Percentiles rank a stretch among this genome's conserved stretches.
phyloP scores from a whole-genome alignment of 2,888 invertebrate genomes.

The Acronicta leporina region DNA sequence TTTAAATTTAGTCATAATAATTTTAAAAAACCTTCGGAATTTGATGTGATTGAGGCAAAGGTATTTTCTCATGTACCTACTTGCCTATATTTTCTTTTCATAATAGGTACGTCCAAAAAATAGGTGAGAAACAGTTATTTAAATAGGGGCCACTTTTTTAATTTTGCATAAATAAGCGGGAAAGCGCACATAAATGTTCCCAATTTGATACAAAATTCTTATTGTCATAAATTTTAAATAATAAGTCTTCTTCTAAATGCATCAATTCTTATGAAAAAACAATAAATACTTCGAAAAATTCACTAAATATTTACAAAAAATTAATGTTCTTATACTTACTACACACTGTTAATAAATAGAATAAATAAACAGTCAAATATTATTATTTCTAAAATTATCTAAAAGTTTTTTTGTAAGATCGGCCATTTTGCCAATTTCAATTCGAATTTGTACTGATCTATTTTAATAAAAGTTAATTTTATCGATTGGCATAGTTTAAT shows the following conservation, averaged over 20 bases:
- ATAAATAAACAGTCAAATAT: slow-evolving; percentile 80
- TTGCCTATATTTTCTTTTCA: too few species aligned
- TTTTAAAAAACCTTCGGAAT: too few species aligned
- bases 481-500: slow-evolving; percentile 36
- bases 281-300: slow-evolving; percentile 67
- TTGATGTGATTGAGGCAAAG: too few species aligned
- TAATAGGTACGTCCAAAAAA: too few species aligned
- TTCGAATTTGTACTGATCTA: slow-evolving; percentile 62
- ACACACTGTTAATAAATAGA: slow-evolving; percentile 78
- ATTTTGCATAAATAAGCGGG: slow-evolving; percentile 31
- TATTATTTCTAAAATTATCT: slow-evolving; percentile 61
- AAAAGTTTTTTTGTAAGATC: slow-evolving; percentile 33
- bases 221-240: slow-evolving; percentile 48
- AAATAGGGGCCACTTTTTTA: slow-evolving; percentile 14
- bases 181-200: slow-evolving; percentile 12
- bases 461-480: slow-evolving; percentile 28
- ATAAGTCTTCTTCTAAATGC: slow-evolving; percentile 67
- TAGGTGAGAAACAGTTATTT: slow-evolving; percentile 12
- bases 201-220: slow-evolving; percentile 22
- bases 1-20: too few species aligned
- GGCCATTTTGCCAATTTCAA: slow-evolving; percentile 39
- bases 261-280: slow-evolving; percentile 57
- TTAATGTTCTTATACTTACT: slow-evolving; percentile 66
- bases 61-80: too few species aligned
- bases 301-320: slow-evolving; percentile 83